These are phyloP conservation scores for Strigamia maritima DNA, from an alignment of 2,888 invertebrate species.

Conservation along the genomic window DNA sequence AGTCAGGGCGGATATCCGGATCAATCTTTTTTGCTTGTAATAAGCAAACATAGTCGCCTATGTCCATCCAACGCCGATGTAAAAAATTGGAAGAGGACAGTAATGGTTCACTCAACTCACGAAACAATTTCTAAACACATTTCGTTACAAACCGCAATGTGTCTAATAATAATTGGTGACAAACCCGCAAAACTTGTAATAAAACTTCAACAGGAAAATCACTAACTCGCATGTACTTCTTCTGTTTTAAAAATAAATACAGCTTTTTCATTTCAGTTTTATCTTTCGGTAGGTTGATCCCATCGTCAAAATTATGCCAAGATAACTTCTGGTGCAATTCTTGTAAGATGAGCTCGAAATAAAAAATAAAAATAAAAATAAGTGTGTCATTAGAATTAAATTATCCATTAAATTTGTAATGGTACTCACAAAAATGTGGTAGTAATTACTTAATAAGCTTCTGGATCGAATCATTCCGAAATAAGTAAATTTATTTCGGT, in stretches of 20 bases:
- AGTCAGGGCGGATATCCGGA: background rate
- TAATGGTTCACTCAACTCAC: background rate
- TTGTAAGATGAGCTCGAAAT: background rate
- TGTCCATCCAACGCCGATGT: background rate
- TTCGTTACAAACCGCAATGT: no score
- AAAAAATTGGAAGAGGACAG: background rate
- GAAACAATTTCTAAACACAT: background rate
- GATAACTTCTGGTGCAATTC: constrained; percentile 17
- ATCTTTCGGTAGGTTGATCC: background rate
- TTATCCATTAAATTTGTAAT: background rate
- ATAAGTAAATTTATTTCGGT: background rate
- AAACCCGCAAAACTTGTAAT: background rate
- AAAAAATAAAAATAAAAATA: background rate
- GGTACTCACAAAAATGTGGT: constrained; percentile 13
- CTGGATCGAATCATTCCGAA: background rate
- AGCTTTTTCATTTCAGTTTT: background rate
- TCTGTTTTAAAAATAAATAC: background rate
- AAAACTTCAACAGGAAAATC: constrained; percentile 1
- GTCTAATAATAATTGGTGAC: background rate
- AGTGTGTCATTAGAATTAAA: no score
- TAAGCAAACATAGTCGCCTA: background rate
- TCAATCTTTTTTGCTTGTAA: background rate
- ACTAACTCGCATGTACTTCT: background rate
- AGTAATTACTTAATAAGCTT: background rate
- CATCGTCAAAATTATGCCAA: background rate